Percentiles rank a stretch among this genome's conserved stretches.
These are phyloP conservation scores for Ciconia nigra DNA, from an alignment of 2,797 vertebrate genomes.

Conservation along the genomic window DNA sequence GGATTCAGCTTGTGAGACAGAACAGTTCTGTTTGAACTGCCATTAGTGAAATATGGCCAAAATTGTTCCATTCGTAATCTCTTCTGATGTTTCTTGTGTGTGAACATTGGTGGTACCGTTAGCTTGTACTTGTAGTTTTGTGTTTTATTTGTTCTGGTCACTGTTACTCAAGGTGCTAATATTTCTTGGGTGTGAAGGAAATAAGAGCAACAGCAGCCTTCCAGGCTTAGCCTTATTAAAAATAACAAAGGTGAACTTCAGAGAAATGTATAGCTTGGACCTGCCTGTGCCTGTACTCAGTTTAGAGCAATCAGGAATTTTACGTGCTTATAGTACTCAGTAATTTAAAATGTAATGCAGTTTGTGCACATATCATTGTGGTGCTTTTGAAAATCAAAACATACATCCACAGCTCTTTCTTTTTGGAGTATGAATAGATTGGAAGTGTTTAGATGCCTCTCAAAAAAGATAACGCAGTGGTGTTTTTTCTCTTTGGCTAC, in stretches of 20 bases:
- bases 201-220: background rate
- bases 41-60: slow-evolving; percentile 19
- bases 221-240: background rate
- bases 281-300: background rate
- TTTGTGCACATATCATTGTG: background rate
- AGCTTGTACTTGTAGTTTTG: background rate
- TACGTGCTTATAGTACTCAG: background rate
- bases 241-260: background rate
- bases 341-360: background rate
- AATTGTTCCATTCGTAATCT: background rate
- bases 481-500: background rate
- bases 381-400: background rate
- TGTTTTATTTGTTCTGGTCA: slow-evolving; percentile 7
- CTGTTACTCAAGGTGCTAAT: background rate
- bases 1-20: background rate
- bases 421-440: background rate
- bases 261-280: background rate
- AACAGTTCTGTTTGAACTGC: slow-evolving; percentile 20
- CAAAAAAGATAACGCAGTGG: background rate
- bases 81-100: background rate
- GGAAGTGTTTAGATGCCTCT: background rate
- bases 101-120: background rate
- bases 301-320: background rate
- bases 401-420: background rate
- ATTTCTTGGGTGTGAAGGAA: background rate